These are phyloP conservation scores for Thecophora atra DNA, from an alignment of 2,888 invertebrate species.

Conservation along the genomic window DNA sequence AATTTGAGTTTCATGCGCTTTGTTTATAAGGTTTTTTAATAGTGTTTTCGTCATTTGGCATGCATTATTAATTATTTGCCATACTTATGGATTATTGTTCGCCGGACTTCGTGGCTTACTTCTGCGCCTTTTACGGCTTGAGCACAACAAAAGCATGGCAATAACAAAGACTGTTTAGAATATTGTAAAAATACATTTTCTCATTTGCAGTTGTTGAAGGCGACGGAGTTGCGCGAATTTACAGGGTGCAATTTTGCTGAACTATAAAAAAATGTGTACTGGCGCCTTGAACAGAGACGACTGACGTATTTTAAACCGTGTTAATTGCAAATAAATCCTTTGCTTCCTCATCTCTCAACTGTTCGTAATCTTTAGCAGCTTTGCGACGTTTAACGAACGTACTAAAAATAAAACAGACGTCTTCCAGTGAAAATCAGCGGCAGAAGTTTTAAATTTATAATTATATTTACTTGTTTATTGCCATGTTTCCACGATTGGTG, in stretches of 20 bases:
- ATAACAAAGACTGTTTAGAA: slow-evolving; percentile 14
- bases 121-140: slow-evolving; percentile 20
- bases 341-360: too few species aligned
- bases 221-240: neutral
- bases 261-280: too few species aligned
- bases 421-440: neutral
- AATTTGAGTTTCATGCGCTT: neutral
- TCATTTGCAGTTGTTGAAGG: neutral
- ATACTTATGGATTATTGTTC: slow-evolving; percentile 19
- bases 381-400: neutral
- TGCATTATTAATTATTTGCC: slow-evolving; percentile 31
- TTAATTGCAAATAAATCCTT: too few species aligned
- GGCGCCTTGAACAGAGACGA: too few species aligned
- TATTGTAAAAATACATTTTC: neutral
- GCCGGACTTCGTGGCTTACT: slow-evolving; percentile 15
- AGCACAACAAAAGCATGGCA: slow-evolving; percentile 6
- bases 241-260: neutral
- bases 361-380: too few species aligned
- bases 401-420: neutral
- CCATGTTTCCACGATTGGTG: neutral
- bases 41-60: neutral
- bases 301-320: too few species aligned
- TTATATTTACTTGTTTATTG: slow-evolving; percentile 10
- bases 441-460: neutral
- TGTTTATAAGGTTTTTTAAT: neutral